Conservation (phyloP, 2,888 invertebrate genomes). For the Agrenia bidenticulata region DNA sequence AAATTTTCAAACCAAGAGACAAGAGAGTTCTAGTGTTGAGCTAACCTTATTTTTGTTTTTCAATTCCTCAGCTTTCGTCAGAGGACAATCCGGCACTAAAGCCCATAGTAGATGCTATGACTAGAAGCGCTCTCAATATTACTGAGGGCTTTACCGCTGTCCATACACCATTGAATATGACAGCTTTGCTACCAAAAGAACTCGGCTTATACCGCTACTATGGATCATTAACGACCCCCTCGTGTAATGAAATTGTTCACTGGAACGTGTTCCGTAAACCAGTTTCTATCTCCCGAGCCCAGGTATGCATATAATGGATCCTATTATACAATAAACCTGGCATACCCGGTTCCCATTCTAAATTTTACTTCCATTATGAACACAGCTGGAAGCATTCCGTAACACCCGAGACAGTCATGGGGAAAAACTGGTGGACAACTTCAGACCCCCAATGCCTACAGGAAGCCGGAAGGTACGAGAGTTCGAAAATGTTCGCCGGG, state of each 20-base stretch:
- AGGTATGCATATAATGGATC: slow-evolving; percentile 25
- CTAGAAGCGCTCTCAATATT: slow-evolving; percentile 13
- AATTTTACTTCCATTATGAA: too few relatives aligned
- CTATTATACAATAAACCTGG: too few relatives aligned
- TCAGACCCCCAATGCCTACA: slow-evolving; percentile 43
- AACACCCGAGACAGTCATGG: slow-evolving; percentile 31
- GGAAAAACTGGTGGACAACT: slow-evolving; percentile 45
- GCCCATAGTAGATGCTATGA: slow-evolving; percentile 34
- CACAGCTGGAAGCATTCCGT: slow-evolving; percentile 42
- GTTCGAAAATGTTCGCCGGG: slow-evolving; percentile 26
- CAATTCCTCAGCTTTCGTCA: slow-evolving; percentile 35
- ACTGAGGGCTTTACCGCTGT: slow-evolving; percentile 9
- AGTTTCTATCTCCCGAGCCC: slow-evolving; percentile 35
- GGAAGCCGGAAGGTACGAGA: slow-evolving; percentile 29
- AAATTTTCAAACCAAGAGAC: background rate
- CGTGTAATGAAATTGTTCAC: slow-evolving; percentile 40
- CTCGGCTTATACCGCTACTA: slow-evolving; percentile 46
- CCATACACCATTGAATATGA: slow-evolving; percentile 37
- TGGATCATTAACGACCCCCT: slow-evolving; percentile 43
- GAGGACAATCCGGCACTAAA: slow-evolving; percentile 44
- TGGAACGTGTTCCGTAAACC: slow-evolving; percentile 43
- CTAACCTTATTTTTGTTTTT: too few relatives aligned
- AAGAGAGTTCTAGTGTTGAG: too few relatives aligned
- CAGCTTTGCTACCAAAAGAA: slow-evolving; percentile 43
- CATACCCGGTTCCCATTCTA: too few relatives aligned